phyloP scores from a whole-genome alignment of 2,113 vertebrate genomes.

The Zosterops pallidus region DNA sequence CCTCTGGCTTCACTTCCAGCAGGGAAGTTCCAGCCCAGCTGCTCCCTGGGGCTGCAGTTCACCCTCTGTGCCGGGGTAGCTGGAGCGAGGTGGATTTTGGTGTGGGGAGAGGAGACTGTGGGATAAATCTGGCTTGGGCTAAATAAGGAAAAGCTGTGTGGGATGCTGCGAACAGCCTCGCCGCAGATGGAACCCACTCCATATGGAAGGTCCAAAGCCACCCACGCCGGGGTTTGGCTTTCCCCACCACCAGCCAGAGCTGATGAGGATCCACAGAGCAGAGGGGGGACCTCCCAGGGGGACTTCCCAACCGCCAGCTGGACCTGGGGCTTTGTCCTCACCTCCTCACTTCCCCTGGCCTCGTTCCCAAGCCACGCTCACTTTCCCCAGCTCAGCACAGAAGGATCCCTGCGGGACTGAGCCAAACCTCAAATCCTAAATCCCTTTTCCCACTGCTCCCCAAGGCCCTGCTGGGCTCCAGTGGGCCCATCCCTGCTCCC shows the following conservation, averaged over 20 bases:
- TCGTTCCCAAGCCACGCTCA: fast-evolving
- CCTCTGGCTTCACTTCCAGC: neutral
- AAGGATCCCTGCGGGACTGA: neutral
- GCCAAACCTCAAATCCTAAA: neutral
- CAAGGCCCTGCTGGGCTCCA: fast-evolving
- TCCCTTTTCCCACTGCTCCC: neutral
- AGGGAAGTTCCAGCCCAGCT: neutral
- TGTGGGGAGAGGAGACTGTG: neutral
- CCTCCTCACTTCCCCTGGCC: neutral
- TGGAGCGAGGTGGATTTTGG: neutral
- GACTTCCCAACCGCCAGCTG: neutral
- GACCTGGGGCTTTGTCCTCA: neutral
- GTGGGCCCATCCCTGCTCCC: neutral
- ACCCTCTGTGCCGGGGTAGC: neutral
- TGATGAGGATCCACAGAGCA: fast-evolving
- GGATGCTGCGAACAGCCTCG: constrained; percentile 16
- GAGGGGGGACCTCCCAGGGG: neutral
- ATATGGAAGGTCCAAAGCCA: neutral
- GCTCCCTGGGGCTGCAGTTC: neutral
- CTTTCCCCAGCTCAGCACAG: neutral
- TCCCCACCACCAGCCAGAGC: neutral
- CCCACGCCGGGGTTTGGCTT: neutral
- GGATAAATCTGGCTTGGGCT: neutral
- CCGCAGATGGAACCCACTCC: neutral
- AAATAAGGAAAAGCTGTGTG: constrained; percentile 40